Evolutionary conservation across 2,797 vertebrate species (phyloP).

Genomic region (Oreortyx pictus): DNA sequence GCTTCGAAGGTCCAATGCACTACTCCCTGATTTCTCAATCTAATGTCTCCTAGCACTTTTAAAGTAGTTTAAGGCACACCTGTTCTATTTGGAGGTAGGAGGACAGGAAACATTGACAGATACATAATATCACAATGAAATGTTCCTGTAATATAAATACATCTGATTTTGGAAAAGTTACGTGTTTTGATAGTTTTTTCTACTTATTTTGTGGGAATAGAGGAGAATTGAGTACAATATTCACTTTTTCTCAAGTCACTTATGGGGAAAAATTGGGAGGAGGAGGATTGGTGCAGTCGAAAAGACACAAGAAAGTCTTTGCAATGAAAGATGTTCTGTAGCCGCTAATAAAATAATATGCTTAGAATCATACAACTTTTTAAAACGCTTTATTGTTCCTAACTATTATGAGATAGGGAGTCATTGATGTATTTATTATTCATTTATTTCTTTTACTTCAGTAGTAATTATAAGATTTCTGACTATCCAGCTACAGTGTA

Average conservation of each 20-base stretch:
- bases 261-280: background rate
- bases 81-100: background rate
- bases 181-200: background rate
- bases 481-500: constrained; percentile 5
- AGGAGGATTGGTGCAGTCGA: background rate
- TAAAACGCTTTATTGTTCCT: background rate
- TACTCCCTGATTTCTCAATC: background rate
- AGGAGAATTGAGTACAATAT: background rate
- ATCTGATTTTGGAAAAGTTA: background rate
- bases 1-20: background rate
- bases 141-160: background rate
- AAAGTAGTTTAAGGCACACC: background rate
- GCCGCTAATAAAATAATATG: background rate
- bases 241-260: background rate
- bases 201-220: background rate
- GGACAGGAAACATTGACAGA: background rate
- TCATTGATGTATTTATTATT: constrained; percentile 43
- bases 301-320: background rate
- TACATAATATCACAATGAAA: background rate
- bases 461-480: constrained; percentile 32
- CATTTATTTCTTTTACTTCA: background rate
- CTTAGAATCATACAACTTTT: background rate
- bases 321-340: background rate
- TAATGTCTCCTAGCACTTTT: background rate
- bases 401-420: background rate